Conservation (phyloP, 2,113 vertebrate genomes). For the Amazona guildingii region DNA sequence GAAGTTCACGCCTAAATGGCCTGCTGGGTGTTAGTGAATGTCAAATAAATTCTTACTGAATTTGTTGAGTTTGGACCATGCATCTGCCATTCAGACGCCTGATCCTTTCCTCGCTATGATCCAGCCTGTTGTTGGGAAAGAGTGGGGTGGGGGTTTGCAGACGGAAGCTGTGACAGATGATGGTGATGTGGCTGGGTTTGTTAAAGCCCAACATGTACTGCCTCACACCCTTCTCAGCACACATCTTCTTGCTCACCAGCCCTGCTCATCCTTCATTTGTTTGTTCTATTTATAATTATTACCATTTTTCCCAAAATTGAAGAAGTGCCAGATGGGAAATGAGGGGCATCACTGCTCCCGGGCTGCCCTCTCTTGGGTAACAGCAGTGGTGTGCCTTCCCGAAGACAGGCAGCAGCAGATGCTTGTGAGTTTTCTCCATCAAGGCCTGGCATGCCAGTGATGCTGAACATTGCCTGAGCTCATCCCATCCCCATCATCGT, state of each 20-base stretch:
- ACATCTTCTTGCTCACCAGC: neutral
- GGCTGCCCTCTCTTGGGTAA: slow-evolving; percentile 3
- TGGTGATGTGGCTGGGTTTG: neutral
- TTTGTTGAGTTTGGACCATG: rapidly evolving
- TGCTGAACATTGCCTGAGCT: neutral
- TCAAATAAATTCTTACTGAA: neutral
- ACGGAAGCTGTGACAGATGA: rapidly evolving
- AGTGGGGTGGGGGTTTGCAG: rapidly evolving
- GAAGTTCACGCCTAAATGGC: neutral
- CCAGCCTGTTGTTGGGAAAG: neutral
- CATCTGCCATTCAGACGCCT: neutral
- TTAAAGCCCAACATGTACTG: neutral
- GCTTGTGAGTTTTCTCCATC: neutral
- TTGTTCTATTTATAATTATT: neutral
- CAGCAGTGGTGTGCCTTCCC: neutral
- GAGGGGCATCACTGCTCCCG: rapidly evolving
- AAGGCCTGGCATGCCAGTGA: rapidly evolving
- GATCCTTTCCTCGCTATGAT: neutral
- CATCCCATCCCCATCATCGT: rapidly evolving
- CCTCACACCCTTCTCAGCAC: neutral
- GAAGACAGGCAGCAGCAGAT: neutral
- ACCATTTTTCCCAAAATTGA: neutral
- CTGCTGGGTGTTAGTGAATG: neutral
- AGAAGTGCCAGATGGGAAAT: rapidly evolving
- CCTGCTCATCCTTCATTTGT: neutral